Conservation (phyloP, 2,113 vertebrate species). For the Dipodomys merriami region DNA sequence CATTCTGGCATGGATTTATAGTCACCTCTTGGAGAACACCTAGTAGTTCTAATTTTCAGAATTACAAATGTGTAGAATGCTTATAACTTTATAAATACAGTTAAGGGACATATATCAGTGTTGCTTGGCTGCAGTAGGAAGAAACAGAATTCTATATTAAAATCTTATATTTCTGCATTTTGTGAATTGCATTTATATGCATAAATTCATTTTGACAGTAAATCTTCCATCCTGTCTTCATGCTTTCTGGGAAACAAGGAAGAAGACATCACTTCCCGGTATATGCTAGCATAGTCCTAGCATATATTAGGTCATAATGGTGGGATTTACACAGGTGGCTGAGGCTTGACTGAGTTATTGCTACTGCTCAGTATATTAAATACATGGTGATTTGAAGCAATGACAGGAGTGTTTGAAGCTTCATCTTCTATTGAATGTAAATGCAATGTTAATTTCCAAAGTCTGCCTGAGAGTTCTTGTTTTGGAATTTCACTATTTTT, state of each 20-base stretch:
- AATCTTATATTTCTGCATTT: not conserved
- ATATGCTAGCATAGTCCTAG: not conserved
- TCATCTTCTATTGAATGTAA: not conserved
- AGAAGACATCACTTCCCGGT: not conserved
- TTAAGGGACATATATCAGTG: not conserved
- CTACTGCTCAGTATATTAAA: conserved; percentile 3
- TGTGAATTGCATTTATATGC: not conserved
- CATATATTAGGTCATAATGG: not conserved
- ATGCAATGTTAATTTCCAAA: not conserved
- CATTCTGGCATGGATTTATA: not conserved
- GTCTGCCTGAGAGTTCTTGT: not conserved
- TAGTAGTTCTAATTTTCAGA: conserved; percentile 9
- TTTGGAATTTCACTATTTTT: not conserved
- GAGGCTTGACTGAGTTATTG: not conserved
- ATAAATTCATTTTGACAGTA: not conserved
- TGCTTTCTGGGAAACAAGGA: not conserved
- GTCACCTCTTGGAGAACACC: not conserved
- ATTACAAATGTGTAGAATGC: not conserved
- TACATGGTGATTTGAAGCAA: not conserved
- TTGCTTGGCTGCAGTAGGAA: not conserved
- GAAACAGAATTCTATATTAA: not conserved
- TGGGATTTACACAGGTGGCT: conserved; percentile 21
- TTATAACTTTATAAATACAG: not conserved
- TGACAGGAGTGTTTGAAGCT: not conserved
- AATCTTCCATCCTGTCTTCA: not conserved